A percentile compares a stretch with the other conserved stretches of the same genome.
These are phyloP conservation scores for Xiphophorus birchmanni DNA, from an alignment of 2,797 vertebrate species.

Conservation along the genomic window DNA sequence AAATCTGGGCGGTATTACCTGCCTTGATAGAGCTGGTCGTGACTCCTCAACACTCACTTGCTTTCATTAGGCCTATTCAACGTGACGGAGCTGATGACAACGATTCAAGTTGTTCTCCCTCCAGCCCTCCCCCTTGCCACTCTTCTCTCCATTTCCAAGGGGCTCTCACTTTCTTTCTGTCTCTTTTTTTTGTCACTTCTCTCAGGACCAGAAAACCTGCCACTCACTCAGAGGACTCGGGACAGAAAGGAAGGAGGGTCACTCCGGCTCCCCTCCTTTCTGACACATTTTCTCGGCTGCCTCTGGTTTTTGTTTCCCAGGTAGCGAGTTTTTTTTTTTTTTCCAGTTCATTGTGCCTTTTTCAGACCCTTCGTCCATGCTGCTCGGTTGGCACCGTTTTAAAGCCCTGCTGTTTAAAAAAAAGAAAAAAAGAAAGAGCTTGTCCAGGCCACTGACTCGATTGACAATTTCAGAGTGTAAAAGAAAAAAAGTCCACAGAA, in stretches of 20 bases:
- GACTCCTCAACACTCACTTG: conserved; percentile 88
- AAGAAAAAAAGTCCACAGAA: conserved; percentile 74
- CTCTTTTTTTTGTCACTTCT: conserved; percentile 70
- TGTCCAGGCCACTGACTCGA: conserved; percentile 83
- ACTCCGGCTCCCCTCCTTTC: conserved; percentile 59
- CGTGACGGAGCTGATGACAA: conserved; percentile 85
- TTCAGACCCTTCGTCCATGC: conserved; percentile 72
- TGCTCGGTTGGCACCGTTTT: conserved; percentile 83
- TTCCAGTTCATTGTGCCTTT: conserved; percentile 75
- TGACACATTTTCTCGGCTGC: conserved; percentile 76
- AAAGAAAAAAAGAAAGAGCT: conserved; percentile 70
- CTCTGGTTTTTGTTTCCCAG: conserved; percentile 80
- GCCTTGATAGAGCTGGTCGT: conserved; percentile 92
- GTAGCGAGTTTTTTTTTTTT: conserved; percentile 68
- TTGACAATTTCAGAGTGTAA: conserved; percentile 79
- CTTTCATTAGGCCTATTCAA: conserved; percentile 99
- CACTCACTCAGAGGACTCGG: conserved; percentile 83
- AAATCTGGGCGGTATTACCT: conserved; percentile 97
- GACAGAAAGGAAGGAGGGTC: conserved; percentile 75
- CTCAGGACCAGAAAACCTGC: conserved; percentile 85
- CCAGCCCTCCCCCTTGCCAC: conserved; percentile 54
- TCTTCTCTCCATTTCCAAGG: conserved; percentile 48
- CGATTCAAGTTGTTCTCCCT: conserved; percentile 85
- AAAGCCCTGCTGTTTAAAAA: conserved; percentile 66
- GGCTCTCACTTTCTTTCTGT: conserved; percentile 77